phyloP scores from a whole-genome alignment of 2,888 invertebrate species.

The Exephanes ischioxanthus region DNA sequence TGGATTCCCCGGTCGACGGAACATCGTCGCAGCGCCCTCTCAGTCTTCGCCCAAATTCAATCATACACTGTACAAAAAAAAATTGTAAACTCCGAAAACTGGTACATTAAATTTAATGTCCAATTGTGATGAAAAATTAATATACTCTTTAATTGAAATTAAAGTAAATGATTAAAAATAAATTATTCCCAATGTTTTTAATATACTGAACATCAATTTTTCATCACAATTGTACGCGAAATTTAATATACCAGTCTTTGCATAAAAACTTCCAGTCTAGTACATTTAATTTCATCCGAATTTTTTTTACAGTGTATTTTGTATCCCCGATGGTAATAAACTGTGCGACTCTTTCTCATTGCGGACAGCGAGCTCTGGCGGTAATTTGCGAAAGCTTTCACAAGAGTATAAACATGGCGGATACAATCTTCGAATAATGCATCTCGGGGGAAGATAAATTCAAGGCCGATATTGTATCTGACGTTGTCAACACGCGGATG shows the following conservation, averaged over 20 bases:
- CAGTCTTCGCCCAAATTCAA: slow-evolving; percentile 7
- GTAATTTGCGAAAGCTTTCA: neutral
- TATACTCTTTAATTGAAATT: too few species aligned
- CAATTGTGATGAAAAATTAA: too few species aligned
- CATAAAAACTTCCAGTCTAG: too few species aligned
- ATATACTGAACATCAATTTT: too few species aligned
- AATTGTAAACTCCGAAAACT: too few species aligned
- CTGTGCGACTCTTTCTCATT: neutral
- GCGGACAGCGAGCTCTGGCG: neutral
- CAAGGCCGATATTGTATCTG: neutral
- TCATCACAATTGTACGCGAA: too few species aligned
- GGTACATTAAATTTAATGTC: too few species aligned
- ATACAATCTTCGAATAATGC: neutral
- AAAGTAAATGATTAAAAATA: too few species aligned
- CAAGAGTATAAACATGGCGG: neutral
- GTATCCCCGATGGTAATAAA: neutral
- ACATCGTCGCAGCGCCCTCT: slow-evolving; percentile 29
- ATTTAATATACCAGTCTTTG: too few species aligned
- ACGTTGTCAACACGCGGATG: slow-evolving; percentile 21
- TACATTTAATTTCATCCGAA: too few species aligned
- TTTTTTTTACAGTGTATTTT: neutral
- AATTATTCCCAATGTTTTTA: too few species aligned
- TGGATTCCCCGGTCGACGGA: slow-evolving; percentile 62
- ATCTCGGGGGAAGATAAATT: neutral
- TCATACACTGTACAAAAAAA: neutral